Conservation (phyloP, 1,140 invertebrate species). For the Bombus difficillimus region DNA sequence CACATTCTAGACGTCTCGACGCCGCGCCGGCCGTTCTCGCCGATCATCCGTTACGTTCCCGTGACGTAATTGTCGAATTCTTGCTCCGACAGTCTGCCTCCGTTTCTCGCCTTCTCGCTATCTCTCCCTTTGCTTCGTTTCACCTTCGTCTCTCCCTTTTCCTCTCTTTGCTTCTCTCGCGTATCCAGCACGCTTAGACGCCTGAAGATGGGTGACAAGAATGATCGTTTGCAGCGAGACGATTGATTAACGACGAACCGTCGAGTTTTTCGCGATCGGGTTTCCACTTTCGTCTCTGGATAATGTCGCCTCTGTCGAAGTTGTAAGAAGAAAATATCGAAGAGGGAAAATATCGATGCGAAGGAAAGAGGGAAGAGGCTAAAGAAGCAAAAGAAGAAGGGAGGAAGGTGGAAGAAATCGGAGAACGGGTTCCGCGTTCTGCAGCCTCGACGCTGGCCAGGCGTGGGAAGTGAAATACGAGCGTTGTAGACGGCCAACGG, state of each 20-base stretch:
- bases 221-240: conserved; percentile 22
- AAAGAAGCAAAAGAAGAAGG: neutral
- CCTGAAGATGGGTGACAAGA: conserved; percentile 8
- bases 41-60: conserved; percentile 79
- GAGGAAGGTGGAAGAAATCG: conserved; percentile 34
- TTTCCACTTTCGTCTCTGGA: neutral
- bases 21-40: conserved; percentile 67
- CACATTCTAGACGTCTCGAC: conserved; percentile 78
- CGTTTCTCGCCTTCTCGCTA: conserved; percentile 8
- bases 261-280: conserved; percentile 8
- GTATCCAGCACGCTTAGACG: neutral
- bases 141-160: neutral
- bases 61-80: conserved; percentile 83
- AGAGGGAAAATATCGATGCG: neutral
- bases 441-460: conserved; percentile 47
- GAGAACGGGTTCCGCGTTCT: conserved; percentile 64
- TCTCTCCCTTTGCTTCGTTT: neutral
- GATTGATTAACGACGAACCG: conserved; percentile 38
- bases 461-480: conserved; percentile 80
- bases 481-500: conserved; percentile 70
- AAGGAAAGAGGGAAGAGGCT: neutral
- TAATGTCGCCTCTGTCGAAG: neutral
- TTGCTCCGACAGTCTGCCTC: conserved; percentile 63
- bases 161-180: neutral
- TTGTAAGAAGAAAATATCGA: neutral